Evolutionary conservation across 2,888 invertebrate genomes (phyloP).

Genomic region (Nudaria mundana): DNA sequence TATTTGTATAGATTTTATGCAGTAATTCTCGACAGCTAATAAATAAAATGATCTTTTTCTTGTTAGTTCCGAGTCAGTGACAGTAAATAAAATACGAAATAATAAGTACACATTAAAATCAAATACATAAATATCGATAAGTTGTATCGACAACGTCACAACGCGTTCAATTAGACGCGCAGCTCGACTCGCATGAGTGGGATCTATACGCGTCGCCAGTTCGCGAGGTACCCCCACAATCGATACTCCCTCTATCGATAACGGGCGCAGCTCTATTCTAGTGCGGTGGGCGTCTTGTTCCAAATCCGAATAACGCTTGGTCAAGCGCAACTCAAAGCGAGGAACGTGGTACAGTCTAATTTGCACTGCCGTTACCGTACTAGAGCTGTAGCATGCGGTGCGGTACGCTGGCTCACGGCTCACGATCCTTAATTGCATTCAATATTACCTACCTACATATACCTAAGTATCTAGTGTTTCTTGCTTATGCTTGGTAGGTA

Average conservation of each 20-base stretch:
- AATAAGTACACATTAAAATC: background rate
- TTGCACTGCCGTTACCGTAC: constrained; percentile 44
- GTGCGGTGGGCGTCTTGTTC: constrained; percentile 61
- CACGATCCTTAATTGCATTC: constrained; percentile 33
- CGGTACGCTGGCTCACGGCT: constrained; percentile 24
- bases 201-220: constrained; percentile 64
- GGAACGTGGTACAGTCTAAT: constrained; percentile 65
- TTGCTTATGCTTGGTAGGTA: constrained; percentile 13
- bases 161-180: constrained; percentile 70
- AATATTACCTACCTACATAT: too few relatives aligned
- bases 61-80: too few relatives aligned
- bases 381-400: constrained; percentile 9
- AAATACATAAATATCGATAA: constrained; percentile 8
- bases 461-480: too few relatives aligned
- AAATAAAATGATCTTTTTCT: too few relatives aligned
- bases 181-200: constrained; percentile 73
- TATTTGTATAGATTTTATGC: too few relatives aligned
- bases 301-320: constrained; percentile 76
- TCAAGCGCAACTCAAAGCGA: constrained; percentile 75
- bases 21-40: too few relatives aligned
- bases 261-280: constrained; percentile 51
- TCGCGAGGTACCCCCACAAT: constrained; percentile 47
- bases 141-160: constrained; percentile 49
- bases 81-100: too few relatives aligned
- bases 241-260: constrained; percentile 70